phyloP scores from a whole-genome alignment of 1,140 invertebrate species.

The Physella acuta region DNA sequence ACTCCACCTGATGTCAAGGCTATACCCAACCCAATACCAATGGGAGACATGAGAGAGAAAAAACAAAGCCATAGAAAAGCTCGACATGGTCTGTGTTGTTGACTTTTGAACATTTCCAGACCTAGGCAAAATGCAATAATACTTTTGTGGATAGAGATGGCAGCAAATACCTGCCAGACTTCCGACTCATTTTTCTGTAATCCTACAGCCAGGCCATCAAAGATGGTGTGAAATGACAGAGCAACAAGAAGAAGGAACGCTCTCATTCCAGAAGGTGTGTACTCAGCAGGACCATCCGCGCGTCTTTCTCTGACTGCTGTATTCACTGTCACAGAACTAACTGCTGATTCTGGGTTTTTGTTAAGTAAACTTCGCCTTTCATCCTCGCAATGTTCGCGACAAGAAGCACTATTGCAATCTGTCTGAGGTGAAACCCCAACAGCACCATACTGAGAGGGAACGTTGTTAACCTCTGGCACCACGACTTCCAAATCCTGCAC shows the following conservation, averaged over 20 bases:
- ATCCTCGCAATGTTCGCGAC: not conserved
- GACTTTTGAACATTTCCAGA: constrained; percentile 67
- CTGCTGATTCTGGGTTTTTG: not conserved
- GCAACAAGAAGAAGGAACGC: constrained; percentile 44
- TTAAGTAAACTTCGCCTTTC: not conserved
- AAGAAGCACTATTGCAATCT: not conserved
- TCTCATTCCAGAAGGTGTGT: constrained; percentile 44
- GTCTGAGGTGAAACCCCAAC: not conserved
- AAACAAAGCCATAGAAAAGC: constrained; percentile 44
- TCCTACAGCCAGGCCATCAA: constrained; percentile 51
- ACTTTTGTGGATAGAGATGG: constrained; percentile 69
- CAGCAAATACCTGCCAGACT: constrained; percentile 72
- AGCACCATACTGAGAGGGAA: not conserved
- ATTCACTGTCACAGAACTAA: not conserved
- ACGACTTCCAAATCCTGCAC: not conserved
- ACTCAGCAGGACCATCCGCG: not conserved
- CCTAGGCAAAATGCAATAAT: constrained; percentile 79
- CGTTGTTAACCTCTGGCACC: too few species aligned
- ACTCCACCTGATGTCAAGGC: constrained; percentile 52
- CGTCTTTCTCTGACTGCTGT: not conserved
- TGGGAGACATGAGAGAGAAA: constrained; percentile 71
- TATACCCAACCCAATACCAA: constrained; percentile 66
- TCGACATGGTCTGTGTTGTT: constrained; percentile 61
- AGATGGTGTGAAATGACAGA: constrained; percentile 50
- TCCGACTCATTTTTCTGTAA: constrained; percentile 60